A percentile compares a stretch with the other conserved stretches of the same genome.
Evolutionary conservation across 2,797 vertebrate species (phyloP).

Genomic region (Danio albolineatus): DNA sequence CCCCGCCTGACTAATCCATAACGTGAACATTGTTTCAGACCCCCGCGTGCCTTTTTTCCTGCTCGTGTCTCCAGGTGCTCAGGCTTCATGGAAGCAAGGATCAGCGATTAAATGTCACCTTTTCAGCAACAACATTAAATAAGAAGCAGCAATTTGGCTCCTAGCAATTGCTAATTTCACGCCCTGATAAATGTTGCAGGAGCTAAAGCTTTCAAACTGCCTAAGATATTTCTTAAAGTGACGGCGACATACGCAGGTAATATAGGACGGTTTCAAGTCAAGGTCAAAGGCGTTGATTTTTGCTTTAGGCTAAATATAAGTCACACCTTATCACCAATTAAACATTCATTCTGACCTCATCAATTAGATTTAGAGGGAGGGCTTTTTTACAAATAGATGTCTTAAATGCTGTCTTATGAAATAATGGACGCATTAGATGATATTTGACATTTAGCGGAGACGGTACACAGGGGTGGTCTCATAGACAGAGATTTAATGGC

Average conservation of each 20-base stretch:
- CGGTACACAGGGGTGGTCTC: neutral
- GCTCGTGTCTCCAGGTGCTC: conserved; percentile 62
- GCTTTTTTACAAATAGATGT: conserved; percentile 30
- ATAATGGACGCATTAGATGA: conserved; percentile 9
- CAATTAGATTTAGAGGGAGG: conserved; percentile 41
- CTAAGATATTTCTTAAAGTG: conserved; percentile 69
- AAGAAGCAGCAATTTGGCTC: conserved; percentile 74
- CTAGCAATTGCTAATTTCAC: conserved; percentile 76
- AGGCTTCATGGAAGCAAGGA: conserved; percentile 68
- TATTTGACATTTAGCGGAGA: conserved; percentile 34
- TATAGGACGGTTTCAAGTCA: conserved; percentile 55
- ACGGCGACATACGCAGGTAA: conserved; percentile 51
- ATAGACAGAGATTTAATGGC: conserved; percentile 21
- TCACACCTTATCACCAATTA: conserved; percentile 26
- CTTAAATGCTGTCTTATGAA: conserved; percentile 18
- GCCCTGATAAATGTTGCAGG: conserved; percentile 75
- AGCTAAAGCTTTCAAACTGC: conserved; percentile 68
- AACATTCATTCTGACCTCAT: conserved; percentile 37
- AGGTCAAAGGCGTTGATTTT: conserved; percentile 56
- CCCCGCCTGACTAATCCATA: conserved; percentile 61
- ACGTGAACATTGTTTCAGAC: conserved; percentile 61
- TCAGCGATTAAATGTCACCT: conserved; percentile 75
- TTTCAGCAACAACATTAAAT: conserved; percentile 74
- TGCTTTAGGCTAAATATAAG: conserved; percentile 44
- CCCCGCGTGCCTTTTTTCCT: conserved; percentile 47